phyloP scores from a whole-genome alignment of 2,797 vertebrate species.

The Atherinosoma microstoma region DNA sequence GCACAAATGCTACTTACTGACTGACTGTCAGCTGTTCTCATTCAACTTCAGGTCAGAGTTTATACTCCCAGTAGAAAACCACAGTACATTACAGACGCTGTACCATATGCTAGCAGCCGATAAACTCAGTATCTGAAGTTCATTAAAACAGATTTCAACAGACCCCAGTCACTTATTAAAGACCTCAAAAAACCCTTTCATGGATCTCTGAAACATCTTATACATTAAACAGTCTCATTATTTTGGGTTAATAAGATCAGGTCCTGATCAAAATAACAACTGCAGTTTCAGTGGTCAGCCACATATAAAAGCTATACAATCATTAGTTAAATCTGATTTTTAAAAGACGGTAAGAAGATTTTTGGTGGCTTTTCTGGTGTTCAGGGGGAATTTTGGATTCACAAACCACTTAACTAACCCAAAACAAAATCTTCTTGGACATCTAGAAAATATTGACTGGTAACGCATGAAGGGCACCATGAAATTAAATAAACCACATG shows the following conservation, averaged over 20 bases:
- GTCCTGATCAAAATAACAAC: background rate
- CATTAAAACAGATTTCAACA: background rate
- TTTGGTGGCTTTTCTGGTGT: too few species aligned
- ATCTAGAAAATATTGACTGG: too few species aligned
- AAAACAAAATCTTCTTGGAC: too few species aligned
- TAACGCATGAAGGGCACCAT: too few species aligned
- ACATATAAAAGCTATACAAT: background rate
- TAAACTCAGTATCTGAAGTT: background rate
- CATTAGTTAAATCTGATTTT: background rate
- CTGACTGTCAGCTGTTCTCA: background rate
- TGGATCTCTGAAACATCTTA: background rate
- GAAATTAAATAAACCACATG: too few species aligned
- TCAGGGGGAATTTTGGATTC: too few species aligned
- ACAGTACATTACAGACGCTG: background rate
- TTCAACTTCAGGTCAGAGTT: background rate
- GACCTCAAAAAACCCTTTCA: background rate
- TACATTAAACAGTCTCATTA: too few species aligned
- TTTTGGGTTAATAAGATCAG: background rate
- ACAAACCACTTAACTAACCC: too few species aligned
- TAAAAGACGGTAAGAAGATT: too few species aligned
- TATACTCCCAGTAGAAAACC: background rate
- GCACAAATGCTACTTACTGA: background rate
- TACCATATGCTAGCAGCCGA: background rate
- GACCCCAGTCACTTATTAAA: background rate
- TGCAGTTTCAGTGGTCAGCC: background rate